phyloP scores from a whole-genome alignment of 2,888 invertebrate species.

The Oscheius sp. region DNA sequence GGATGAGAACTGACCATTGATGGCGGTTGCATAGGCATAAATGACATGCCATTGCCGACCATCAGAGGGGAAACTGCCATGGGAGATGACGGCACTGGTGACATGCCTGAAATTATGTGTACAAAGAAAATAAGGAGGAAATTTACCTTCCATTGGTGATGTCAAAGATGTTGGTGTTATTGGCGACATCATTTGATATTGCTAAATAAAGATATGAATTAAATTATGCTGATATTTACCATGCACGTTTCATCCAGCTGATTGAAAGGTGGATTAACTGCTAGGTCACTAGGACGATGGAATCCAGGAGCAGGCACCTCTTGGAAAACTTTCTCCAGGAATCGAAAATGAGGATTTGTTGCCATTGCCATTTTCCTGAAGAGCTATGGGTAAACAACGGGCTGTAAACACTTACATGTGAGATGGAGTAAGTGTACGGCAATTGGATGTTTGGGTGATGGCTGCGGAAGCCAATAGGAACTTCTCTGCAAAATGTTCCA shows the following conservation, averaged over 20 bases:
- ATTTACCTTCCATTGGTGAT: not conserved
- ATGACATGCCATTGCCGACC: not conserved
- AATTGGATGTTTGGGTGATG: constrained; percentile 45
- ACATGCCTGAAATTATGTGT: not conserved
- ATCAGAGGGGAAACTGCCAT: not conserved
- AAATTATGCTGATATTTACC: not conserved
- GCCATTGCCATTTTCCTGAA: constrained; percentile 65
- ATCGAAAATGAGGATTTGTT: constrained; percentile 63
- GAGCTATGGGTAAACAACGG: not conserved
- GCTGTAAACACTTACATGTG: constrained; percentile 62
- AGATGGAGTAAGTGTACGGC: constrained; percentile 66
- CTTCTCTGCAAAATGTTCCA: constrained; percentile 73
- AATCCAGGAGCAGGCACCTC: constrained; percentile 46
- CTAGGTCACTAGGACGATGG: not conserved
- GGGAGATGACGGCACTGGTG: constrained; percentile 2
- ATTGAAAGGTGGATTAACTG: constrained; percentile 29
- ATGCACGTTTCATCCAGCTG: not conserved
- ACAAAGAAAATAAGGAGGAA: not conserved
- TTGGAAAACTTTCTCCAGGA: constrained; percentile 62
- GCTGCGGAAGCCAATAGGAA: constrained; percentile 60
- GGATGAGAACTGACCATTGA: not conserved
- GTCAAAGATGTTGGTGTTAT: not conserved
- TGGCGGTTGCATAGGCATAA: not conserved
- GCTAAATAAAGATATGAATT: not conserved
- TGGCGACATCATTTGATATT: not conserved